Evolutionary conservation across 2,888 invertebrate genomes (phyloP), one percentile per base, ranked within the genome.

Genomic region (Chrysodeixis includens): DNA sequence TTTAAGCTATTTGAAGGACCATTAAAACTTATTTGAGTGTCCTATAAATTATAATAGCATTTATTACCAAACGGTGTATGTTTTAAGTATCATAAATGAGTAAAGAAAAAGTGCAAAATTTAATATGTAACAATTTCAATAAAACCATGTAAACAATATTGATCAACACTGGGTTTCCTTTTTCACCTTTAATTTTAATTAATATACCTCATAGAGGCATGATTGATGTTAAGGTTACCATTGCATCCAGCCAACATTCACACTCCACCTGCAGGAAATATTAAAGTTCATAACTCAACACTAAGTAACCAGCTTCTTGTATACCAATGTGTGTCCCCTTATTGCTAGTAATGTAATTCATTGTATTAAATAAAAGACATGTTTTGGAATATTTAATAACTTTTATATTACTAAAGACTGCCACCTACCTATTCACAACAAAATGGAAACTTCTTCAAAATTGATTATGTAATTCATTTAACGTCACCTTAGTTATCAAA

Each of bases 11-110:
- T 88, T 87, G 86, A 90, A 89, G 92, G 92, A 92, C 92, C 91
- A 90, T 87, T 86, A 83, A 84, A 86, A 88, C 86, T 86, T 89
- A 85, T 90, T 85, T 82, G 85, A 85, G 88, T 90, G 90, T 93
- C 91, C 90, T 90, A 88, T 81, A 85, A 90, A 88, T 91, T 92
- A 92, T 88, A 88, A 93, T 93, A 94, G 95, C 95, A 95, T 95
- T 95, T 95, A 95, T 93, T 93, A 94, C 93, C 94, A 93, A 94
- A 93, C 83, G 91, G 92, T 93, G 92, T 92, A 93, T 89, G 93
- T 94, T 93, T 94, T 92, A 92, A 93, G 88, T 93, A 93, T 92
- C 89, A 85, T 90, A 78, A 81, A 90, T 86, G 88, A 91, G 85
- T 92, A 92, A 93, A 90, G 85, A 88, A 89, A 91, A 93, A 94